These are phyloP conservation scores for Fratercula arctica DNA, from an alignment of 2,797 vertebrate species.

Conservation along the genomic window DNA sequence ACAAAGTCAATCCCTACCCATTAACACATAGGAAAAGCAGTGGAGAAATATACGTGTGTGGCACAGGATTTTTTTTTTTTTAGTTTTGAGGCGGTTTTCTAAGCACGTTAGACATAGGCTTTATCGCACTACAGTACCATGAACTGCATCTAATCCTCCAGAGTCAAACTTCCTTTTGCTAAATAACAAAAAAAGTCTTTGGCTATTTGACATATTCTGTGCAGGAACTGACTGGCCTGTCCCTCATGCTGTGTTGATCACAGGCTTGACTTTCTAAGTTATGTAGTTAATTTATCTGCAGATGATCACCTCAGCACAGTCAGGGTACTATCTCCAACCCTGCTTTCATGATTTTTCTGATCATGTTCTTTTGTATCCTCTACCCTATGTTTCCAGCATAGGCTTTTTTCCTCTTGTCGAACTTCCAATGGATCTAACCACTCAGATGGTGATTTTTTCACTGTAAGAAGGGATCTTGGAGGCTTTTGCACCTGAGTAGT, in stretches of 20 bases:
- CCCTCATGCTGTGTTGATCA: not conserved
- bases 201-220: not conserved
- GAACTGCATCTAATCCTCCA: not conserved
- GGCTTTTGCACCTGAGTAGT: not conserved
- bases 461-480: not conserved
- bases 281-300: not conserved
- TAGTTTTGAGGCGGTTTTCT: not conserved
- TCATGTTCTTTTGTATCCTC: not conserved
- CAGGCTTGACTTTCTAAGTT: not conserved
- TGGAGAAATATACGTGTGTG: not conserved
- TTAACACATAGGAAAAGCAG: not conserved
- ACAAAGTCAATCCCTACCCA: not conserved
- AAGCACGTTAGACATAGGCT: not conserved
- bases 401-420: not conserved
- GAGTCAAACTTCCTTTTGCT: not conserved
- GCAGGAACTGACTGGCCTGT: not conserved
- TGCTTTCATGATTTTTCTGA: not conserved
- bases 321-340: not conserved
- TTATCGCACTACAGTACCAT: not conserved
- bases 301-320: not conserved
- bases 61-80: not conserved
- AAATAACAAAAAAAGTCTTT: not conserved
- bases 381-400: not conserved
- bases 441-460: not conserved
- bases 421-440: not conserved